phyloP scores from a whole-genome alignment of 2,113 vertebrate species.

The Baryphthengus martii region DNA sequence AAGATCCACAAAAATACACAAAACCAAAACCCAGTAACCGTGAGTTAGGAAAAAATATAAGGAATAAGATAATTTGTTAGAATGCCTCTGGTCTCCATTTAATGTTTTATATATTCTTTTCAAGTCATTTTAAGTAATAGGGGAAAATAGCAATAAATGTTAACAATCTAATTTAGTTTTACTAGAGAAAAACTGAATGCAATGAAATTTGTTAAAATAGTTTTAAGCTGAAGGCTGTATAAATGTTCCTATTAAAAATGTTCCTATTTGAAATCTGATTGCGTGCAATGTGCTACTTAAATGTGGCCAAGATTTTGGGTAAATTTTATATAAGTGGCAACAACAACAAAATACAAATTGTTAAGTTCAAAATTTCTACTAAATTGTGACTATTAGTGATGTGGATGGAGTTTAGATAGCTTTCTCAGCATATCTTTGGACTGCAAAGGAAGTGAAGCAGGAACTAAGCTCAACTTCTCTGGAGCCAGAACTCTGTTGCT shows the following conservation, averaged over 20 bases:
- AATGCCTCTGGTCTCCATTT: not conserved
- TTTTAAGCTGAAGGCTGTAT: not conserved
- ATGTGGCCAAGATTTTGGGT: not conserved
- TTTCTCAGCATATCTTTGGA: not conserved
- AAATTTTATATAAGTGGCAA: not conserved
- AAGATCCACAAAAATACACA: not conserved
- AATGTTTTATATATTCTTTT: constrained; percentile 2
- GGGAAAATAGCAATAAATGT: constrained; percentile 37
- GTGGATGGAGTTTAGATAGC: not conserved
- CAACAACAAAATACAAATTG: not conserved
- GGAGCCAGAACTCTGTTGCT: not conserved
- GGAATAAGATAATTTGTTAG: constrained; percentile 32
- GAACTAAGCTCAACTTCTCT: not conserved
- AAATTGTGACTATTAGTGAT: not conserved
- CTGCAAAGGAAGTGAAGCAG: not conserved
- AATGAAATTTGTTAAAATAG: constrained; percentile 36
- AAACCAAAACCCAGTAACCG: not conserved
- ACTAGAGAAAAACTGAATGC: not conserved
- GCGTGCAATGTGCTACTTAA: not conserved
- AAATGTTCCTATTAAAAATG: not conserved
- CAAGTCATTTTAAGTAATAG: constrained; percentile 7
- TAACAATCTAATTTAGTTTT: constrained; percentile 49
- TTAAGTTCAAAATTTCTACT: not conserved
- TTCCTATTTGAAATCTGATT: not conserved
- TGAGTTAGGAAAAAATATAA: not conserved